Percentiles rank a stretch among this genome's conserved stretches.
These are phyloP conservation scores for Echiichthys vipera DNA, from an alignment of 2,797 vertebrate species.

Conservation along the genomic window DNA sequence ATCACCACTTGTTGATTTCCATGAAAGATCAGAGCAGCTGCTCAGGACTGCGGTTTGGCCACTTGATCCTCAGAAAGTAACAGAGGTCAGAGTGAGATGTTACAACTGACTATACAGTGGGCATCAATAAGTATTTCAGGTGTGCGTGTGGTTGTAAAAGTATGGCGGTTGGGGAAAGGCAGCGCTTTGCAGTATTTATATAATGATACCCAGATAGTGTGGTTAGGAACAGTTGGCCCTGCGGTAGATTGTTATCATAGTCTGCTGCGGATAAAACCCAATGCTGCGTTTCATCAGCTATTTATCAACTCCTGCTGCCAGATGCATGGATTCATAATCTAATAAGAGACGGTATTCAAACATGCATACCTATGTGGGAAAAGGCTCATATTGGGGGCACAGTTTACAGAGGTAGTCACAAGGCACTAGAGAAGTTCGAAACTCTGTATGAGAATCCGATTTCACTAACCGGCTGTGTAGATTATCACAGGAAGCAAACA, in stretches of 20 bases:
- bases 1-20: conserved; percentile 78
- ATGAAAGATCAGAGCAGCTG: conserved; percentile 84
- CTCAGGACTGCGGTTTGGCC: conserved; percentile 72
- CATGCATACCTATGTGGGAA: neutral
- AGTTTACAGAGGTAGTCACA: conserved; percentile 56
- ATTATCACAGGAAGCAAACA: conserved; percentile 82
- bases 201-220: conserved; percentile 54
- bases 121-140: conserved; percentile 70
- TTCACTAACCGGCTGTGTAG: conserved; percentile 72
- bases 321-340: conserved; percentile 10
- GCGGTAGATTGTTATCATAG: conserved; percentile 74
- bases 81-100: conserved; percentile 74
- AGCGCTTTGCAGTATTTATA: conserved; percentile 63
- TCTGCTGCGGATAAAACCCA: conserved; percentile 70
- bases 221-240: conserved; percentile 71
- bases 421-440: conserved; percentile 54
- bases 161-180: conserved; percentile 44
- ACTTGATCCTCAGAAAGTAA: conserved; percentile 74
- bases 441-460: conserved; percentile 63
- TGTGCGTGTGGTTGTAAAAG: conserved; percentile 67
- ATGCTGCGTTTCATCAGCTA: conserved; percentile 61
- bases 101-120: conserved; percentile 53
- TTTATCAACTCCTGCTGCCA: conserved; percentile 60
- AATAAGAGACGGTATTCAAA: neutral
- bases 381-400: conserved; percentile 11